Evolutionary conservation across 2,113 vertebrate species (phyloP), one percentile per base, ranked within the genome.

Genomic region (Anoura caudifer): DNA sequence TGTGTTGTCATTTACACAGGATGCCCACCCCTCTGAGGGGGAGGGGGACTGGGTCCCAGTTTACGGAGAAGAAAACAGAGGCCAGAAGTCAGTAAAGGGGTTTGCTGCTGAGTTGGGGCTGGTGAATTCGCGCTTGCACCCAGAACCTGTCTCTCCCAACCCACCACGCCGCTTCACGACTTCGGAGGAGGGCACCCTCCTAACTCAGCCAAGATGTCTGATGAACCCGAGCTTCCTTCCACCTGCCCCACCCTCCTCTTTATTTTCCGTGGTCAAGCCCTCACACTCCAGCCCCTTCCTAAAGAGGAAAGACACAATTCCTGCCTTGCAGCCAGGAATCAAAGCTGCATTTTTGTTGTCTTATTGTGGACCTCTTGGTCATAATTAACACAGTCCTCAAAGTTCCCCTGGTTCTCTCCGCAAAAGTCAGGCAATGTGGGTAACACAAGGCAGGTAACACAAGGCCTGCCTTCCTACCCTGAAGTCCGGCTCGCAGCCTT

Each of bases 151-250:
- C 45, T 77, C 47, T 45, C 28, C 4, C 33, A 79, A 20, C 19
- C 43, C 36, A 8, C 54, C 52, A 15, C 0, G 15, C 16, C 22
- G 0, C 24, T 50, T 24, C 4, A 2, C 4, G 61, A 14, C 33
- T 54, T 26, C 65, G 33, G 75, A 52, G 75, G 31, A n/a, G 7
- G 12, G 45, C 9, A 22, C 75, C 31, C 61, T n/a, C 75, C 45
- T 52, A n/a, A 52, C 31, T 36, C 9, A 50, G 41, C n/a, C 12
- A 16, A 56, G 15, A n/a, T 16, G 43, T 33, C 12, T 43, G 43
- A 22, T n/a, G 31, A 77, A n/a, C 47, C 47, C 20, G 10, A 77
- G 75, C 47, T 52, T 10, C 75, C 47, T 52, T 10, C 75, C 17
- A 6, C 47, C 75, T 50, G 31, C 31, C 45, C 45, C 45, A 12